These are phyloP conservation scores for Tetramorium alpestre DNA, from an alignment of 1,140 invertebrate genomes.

Conservation along the genomic window DNA sequence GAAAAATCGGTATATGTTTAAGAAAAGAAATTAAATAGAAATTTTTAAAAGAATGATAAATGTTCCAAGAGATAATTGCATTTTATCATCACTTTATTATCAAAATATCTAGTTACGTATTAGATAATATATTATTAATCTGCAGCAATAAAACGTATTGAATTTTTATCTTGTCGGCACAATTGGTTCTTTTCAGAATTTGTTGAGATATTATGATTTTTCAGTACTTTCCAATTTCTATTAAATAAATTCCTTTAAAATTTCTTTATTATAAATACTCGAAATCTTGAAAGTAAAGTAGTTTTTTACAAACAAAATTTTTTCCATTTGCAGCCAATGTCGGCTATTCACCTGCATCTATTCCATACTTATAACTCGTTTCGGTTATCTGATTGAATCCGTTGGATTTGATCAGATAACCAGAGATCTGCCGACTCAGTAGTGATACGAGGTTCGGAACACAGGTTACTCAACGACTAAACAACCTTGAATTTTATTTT, in stretches of 20 bases:
- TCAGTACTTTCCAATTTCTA: not conserved
- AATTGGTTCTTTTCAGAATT: not conserved
- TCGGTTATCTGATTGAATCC: constrained; percentile 35
- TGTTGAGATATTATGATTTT: not conserved
- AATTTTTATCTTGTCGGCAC: not conserved
- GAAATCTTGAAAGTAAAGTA: not conserved
- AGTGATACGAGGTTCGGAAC: not conserved
- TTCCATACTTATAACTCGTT: constrained; percentile 14
- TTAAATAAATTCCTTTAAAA: not conserved
- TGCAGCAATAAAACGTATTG: not conserved
- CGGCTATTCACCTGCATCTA: constrained; percentile 15
- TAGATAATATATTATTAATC: not conserved
- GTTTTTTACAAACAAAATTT: not conserved
- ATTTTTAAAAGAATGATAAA: not conserved
- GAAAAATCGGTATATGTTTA: not conserved
- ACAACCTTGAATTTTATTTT: constrained; percentile 23
- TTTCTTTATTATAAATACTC: not conserved
- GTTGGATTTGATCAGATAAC: not conserved
- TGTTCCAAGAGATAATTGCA: not conserved
- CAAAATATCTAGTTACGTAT: too few relatives aligned
- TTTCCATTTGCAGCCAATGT: not conserved
- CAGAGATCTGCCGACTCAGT: constrained; percentile 3
- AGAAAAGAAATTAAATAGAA: not conserved
- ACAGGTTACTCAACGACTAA: not conserved
- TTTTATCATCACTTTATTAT: not conserved